Evolutionary conservation across 1,140 invertebrate species (phyloP).

Genomic region (Drosophila azteca): DNA sequence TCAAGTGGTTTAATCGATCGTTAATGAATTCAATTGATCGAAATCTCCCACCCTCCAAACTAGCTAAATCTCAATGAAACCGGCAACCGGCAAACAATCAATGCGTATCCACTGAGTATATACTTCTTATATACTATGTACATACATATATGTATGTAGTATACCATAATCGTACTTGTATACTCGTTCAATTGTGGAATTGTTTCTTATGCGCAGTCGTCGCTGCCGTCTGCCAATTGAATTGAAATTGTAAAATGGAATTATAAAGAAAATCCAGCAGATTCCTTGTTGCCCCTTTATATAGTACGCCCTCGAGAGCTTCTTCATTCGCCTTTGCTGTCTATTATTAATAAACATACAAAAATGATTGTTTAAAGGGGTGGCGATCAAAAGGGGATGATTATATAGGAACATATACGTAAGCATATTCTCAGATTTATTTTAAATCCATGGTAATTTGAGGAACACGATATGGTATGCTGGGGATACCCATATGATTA

Average conservation of each 20-base stretch:
- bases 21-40: slow-evolving; percentile 70
- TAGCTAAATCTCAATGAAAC: slow-evolving; percentile 75
- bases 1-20: slow-evolving; percentile 35
- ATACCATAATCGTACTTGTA: no score
- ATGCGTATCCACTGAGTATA: slow-evolving; percentile 25
- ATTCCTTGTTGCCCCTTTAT: slow-evolving; percentile 26
- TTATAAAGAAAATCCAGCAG: slow-evolving; percentile 50
- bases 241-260: slow-evolving; percentile 37
- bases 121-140: slow-evolving; percentile 14
- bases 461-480: no score
- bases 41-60: slow-evolving; percentile 33
- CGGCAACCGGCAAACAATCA: slow-evolving; percentile 55
- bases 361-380: slow-evolving; percentile 35
- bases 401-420: not conserved
- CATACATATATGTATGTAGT: not conserved
- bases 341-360: slow-evolving; percentile 65
- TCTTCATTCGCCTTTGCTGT: slow-evolving; percentile 16
- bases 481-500: not conserved
- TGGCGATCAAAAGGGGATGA: slow-evolving; percentile 9
- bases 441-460: no score
- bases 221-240: slow-evolving; percentile 17
- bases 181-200: not conserved
- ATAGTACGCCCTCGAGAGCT: slow-evolving; percentile 40
- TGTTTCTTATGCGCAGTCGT: slow-evolving; percentile 14
- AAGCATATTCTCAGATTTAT: no score